A percentile compares a stretch with the other conserved stretches of the same genome.
Evolutionary conservation across 2,888 invertebrate genomes (phyloP).

Genomic region (Aromia moschata): DNA sequence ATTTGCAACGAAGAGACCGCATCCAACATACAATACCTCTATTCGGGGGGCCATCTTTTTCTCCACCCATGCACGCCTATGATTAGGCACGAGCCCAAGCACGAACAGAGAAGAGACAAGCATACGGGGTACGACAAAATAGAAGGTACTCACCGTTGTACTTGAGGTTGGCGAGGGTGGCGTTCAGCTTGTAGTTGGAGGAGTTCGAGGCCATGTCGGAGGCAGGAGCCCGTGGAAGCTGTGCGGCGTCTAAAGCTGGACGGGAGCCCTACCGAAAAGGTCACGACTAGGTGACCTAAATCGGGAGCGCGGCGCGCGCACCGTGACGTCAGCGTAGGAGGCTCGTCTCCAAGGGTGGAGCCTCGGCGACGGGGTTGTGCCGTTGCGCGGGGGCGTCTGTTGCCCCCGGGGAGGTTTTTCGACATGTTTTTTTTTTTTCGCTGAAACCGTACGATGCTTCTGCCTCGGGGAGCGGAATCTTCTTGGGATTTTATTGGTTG

Average conservation of each 20-base stretch:
- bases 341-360: constrained; percentile 53
- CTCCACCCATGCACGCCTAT: no score
- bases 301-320: constrained; percentile 56
- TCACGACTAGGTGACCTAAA: constrained; percentile 61
- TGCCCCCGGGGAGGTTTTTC: constrained; percentile 24
- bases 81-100: no score
- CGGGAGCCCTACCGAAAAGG: constrained; percentile 52
- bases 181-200: constrained; percentile 59
- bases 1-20: no score
- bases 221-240: constrained; percentile 56
- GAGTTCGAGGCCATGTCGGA: constrained; percentile 57
- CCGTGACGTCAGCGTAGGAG: constrained; percentile 56
- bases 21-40: no score
- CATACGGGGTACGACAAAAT: no score
- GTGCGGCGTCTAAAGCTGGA: constrained; percentile 41
- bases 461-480: constrained; percentile 11
- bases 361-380: constrained; percentile 36
- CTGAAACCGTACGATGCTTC: constrained; percentile 23
- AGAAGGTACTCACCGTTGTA: constrained; percentile 57
- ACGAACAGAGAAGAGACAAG: no score
- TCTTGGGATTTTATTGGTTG: neutral
- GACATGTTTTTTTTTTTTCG: constrained; percentile 29
- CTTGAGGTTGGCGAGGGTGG: constrained; percentile 55
- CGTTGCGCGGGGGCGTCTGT: constrained; percentile 37
- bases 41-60: no score